phyloP scores from a whole-genome alignment of 2,113 vertebrate genomes.

The Macroglossus sobrinus region DNA sequence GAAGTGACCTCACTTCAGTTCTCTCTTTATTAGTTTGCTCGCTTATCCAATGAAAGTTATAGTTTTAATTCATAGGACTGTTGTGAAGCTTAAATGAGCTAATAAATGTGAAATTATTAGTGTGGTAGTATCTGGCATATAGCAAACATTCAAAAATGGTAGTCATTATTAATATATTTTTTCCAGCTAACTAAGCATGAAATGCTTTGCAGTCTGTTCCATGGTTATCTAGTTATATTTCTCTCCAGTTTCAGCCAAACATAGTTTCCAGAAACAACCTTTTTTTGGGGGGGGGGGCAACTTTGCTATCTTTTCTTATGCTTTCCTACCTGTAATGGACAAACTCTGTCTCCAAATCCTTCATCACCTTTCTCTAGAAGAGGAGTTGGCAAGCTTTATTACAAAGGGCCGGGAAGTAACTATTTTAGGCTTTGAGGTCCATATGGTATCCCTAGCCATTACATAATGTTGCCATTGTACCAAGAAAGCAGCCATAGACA shows the following conservation, averaged over 20 bases:
- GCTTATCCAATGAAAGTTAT: background rate
- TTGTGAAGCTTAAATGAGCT: background rate
- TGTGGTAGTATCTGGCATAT: background rate
- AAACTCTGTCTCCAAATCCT: background rate
- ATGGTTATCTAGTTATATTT: background rate
- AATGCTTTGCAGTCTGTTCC: background rate
- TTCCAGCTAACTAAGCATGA: background rate
- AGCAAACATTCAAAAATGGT: background rate
- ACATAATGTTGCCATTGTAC: background rate
- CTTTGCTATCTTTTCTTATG: background rate
- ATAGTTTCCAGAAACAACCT: background rate
- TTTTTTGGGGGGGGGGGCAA: background rate
- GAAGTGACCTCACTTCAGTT: background rate
- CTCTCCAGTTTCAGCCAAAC: background rate
- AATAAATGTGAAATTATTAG: background rate
- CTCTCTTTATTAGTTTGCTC: background rate
- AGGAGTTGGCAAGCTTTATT: background rate
- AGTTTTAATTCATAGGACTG: background rate
- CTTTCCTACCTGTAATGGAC: background rate
- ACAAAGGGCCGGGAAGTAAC: background rate
- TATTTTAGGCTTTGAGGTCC: background rate
- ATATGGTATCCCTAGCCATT: background rate
- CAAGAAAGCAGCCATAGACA: background rate
- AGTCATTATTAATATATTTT: background rate
- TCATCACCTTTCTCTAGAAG: background rate